These are phyloP conservation scores for Allolobophora icterica DNA, from an alignment of 2,888 invertebrate species.

Conservation along the genomic window DNA sequence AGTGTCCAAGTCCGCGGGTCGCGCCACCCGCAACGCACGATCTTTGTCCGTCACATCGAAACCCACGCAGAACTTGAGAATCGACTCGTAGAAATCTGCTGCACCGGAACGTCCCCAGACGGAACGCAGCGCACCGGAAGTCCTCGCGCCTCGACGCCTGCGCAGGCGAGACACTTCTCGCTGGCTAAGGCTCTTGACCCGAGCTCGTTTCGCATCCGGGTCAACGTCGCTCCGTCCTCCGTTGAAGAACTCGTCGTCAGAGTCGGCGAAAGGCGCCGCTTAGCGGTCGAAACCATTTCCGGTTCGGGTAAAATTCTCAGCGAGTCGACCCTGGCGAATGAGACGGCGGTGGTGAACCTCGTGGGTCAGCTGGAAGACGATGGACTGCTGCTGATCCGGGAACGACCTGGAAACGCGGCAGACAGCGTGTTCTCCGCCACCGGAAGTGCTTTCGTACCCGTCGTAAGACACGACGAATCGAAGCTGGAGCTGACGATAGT, in stretches of 20 bases:
- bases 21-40: conserved; percentile 7
- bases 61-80: conserved; percentile 24
- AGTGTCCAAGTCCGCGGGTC: background rate
- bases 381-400: background rate
- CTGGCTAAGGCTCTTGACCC: background rate
- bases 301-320: background rate
- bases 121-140: background rate
- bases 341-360: background rate
- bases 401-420: background rate
- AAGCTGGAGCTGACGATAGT: conserved; percentile 28
- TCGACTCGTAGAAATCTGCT: conserved; percentile 25
- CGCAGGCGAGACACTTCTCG: background rate
- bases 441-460: background rate
- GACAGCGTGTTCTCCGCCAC: background rate
- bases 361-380: background rate
- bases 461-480: conserved; percentile 28
- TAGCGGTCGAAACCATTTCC: background rate
- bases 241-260: conserved; percentile 30
- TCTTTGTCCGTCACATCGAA: conserved; percentile 32
- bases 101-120: background rate
- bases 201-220: background rate
- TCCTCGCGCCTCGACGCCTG: background rate
- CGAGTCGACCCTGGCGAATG: conserved; percentile 28
- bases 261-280: background rate
- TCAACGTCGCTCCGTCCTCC: background rate